Base-by-base conservation (phyloP, 2,113 vertebrate genomes). In the Strigops habroptila region DNA sequence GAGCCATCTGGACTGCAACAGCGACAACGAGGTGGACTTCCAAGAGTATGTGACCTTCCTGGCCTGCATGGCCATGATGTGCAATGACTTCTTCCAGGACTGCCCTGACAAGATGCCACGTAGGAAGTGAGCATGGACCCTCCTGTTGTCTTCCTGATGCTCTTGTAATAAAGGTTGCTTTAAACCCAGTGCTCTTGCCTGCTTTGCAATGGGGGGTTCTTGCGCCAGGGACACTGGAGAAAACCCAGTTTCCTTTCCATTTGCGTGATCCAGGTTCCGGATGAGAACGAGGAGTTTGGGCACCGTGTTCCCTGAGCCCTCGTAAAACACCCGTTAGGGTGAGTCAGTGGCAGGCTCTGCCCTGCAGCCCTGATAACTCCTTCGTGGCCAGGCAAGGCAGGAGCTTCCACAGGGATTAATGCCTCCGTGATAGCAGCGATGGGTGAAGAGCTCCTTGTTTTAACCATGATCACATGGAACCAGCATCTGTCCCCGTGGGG, bases 21-120 rank as follows among this genome's bases (percentile, higher is more conserved):
- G 77, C 2, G 98, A 98, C 91, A 97, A 21, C 1, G 95, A 98
- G 70, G 97, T 98, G 88, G 98, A 98, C 5, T 98, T 98, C 97
- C 97, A 98, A 35, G 98, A 98, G 93, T 98, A 98, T 10, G 94
- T 92, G 0, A 93, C 77, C 86, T 98, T 98, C 94, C 85, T 98
- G 77, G 97, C 98, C 84, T 98, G 97, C 80, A 87, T 97, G 3
- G 97, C 97, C 91, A 98, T 98, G 97, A 97, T 97, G 82, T 98
- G 97, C 93, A 98, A 98, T 0, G 98, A 98, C 2, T 97, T 97
- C 95, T 98, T 98, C 7, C 96, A 98, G 65, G 97, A 93, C 4
- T 97, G 12, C 23, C 97, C 97, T 0, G 93, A 98, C 59, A 98
- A 98, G 89, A 92, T 95, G 71, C 98, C 97, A 0, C 79, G 82